Base-by-base conservation (phyloP, 2,888 invertebrate genomes). In the Teleiodes luculella region DNA sequence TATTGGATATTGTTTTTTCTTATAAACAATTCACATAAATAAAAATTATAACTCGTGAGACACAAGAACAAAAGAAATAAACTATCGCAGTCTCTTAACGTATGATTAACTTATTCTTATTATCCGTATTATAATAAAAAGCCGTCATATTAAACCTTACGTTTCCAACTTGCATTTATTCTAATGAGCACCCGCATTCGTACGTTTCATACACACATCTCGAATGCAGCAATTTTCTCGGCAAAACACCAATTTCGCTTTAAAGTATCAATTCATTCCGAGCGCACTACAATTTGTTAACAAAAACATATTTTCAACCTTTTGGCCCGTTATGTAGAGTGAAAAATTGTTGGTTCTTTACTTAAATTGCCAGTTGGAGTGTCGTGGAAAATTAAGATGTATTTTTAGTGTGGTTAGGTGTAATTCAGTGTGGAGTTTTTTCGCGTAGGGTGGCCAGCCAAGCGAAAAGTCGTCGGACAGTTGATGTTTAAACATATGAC, bases 361-460 rank as follows among this genome's bases (percentile, higher is more conserved):
- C 31, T 46, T 46, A 3, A 46, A 46, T 30, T 16, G 31, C 16
- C 14, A 6, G 13, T 20, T 24, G 11, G 24, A 4, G 7, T 24
- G 37, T 20, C 28, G 24, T 5, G 37, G 20, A 20, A 36, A 49
- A 36, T 49, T 24, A 10, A 24, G 14, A 16, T 18, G 46, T 20
- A 30, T 11, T 10, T 48, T 14, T 11, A 28, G 3, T 10, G 31
- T 39, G 18, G 16, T 24, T 18, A 18, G 41, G 6, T 1, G 30
- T 18, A 31, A 41, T n/a, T 16, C 24, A 7, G 18, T 52, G 58
- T 31, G 16, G 1, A 3, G 7, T 20, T 35, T 58, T 66, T 66
- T 65, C 55, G 63, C 63, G 57, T 77, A 72, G 85, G 85, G 85
- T 85, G 83, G 52, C 57, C 67, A 77, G 52, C 80, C 69, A 68